These are phyloP conservation scores for Ceuthmochares aereus DNA, from an alignment of 2,113 vertebrate species.

Conservation along the genomic window DNA sequence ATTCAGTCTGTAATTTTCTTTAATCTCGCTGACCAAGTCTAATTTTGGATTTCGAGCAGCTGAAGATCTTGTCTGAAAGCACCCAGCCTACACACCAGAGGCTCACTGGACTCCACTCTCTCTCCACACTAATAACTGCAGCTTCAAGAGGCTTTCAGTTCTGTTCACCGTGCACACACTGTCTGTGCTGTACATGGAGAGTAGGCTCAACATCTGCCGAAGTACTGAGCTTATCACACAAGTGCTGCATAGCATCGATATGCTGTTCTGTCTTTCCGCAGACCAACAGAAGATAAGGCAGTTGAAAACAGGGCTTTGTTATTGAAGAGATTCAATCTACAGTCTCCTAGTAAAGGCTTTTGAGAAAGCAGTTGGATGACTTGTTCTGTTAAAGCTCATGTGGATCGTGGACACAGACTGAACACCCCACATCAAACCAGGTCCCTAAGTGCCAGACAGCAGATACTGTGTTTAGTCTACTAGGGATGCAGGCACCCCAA, in stretches of 20 bases:
- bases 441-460: not conserved
- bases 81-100: not conserved
- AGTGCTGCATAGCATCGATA: not conserved
- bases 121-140: not conserved
- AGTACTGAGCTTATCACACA: not conserved
- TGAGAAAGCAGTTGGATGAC: not conserved
- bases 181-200: not conserved
- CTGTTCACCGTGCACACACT: not conserved
- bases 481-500: slow-evolving; percentile 7
- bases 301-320: not conserved
- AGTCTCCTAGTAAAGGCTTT: not conserved
- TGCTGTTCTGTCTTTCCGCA: not conserved
- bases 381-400: fast-evolving
- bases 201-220: not conserved
- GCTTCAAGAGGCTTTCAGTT: not conserved
- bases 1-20: slow-evolving; percentile 60
- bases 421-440: not conserved
- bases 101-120: not conserved
- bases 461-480: not conserved
- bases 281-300: not conserved
- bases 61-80: slow-evolving; percentile 34
- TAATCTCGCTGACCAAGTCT: slow-evolving; percentile 54
- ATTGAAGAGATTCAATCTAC: not conserved
- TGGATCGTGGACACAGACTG: not conserved
- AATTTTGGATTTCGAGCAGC: slow-evolving; percentile 12